Base-by-base conservation (phyloP, 2,797 vertebrate species). In the Molossus alvarezi region DNA sequence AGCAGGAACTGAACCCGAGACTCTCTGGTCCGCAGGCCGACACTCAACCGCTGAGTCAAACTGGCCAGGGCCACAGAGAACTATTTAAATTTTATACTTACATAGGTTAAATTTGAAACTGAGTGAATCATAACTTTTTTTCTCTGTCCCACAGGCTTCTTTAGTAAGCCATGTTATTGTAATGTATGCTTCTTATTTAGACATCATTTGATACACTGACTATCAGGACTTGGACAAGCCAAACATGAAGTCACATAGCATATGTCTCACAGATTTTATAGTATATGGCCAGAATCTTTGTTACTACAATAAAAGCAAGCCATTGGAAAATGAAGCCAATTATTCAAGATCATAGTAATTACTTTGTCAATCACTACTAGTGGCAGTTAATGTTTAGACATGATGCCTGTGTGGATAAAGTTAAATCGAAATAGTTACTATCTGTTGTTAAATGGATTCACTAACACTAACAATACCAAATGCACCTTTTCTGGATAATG, bases 301-400 rank as follows among this genome's bases (percentile, higher is more conserved):
- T 93, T 67, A 91, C 27, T 55, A 45, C 9, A 62, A 83, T 7
- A 89, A 75, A 93, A 85, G 27, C 37, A 89, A 94, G 64, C 17
- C 17, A 58, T 23, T 85, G 67, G 65, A 88, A 83, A 84, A 84
- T 67, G 13, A 95, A 91, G 29, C 76, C 41, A 88, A 69, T 65
- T 84, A 88, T 88, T 82, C 48, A 88, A 90, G 58, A 25, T 88
- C 77, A 41, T 88, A 84, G 90, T 90, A 90, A 81, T 93, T 73
- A 64, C 21, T 88, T 77, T 41, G 57, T n/a, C 33, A 21, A 75
- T 64, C 69, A 37, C 9, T 82, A 15, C 69, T 73, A 51, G 3
- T 83, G 25, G 6, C 0, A 10, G 20, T 62, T 69, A 14, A 64
- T 71, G 27, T 90, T 97, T 89, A 83, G 69, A 37, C 13, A 48